Evolutionary conservation across 2,888 invertebrate species (phyloP).

Genomic region (Achlya flavicornis): DNA sequence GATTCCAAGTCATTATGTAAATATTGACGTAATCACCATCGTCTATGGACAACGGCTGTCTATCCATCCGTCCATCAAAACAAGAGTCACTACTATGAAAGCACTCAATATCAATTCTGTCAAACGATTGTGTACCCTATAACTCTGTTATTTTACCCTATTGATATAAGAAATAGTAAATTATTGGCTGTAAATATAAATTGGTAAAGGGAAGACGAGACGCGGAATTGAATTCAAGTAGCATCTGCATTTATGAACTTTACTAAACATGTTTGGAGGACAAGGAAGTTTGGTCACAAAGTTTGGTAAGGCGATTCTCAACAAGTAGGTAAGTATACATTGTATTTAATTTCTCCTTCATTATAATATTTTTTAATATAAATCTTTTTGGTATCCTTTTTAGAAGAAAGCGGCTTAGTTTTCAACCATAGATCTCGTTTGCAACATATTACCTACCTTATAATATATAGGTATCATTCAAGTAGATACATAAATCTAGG

Average conservation of each 20-base stretch:
- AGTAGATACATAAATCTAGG: no score
- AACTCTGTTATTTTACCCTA: not conserved
- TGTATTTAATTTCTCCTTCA: not conserved
- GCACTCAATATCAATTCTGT: not conserved
- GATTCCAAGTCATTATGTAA: conserved; percentile 35
- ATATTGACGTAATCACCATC: conserved; percentile 46
- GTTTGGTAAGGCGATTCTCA: no score
- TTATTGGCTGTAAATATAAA: not conserved
- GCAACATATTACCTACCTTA: no score
- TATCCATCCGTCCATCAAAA: conserved; percentile 24
- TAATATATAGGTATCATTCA: no score
- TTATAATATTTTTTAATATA: no score
- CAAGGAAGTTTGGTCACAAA: no score
- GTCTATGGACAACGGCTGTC: conserved; percentile 29
- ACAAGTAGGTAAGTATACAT: no score
- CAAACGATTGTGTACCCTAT: not conserved
- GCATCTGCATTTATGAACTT: conserved; percentile 1
- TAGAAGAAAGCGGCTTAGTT: no score
- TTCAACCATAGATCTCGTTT: no score
- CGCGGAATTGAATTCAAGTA: conserved; percentile 3
- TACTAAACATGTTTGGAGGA: not conserved
- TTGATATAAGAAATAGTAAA: not conserved
- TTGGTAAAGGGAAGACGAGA: not conserved
- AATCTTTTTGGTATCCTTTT: no score
- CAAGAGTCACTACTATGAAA: not conserved